These are phyloP conservation scores for Camelus bactrianus DNA, from an alignment of 2,113 vertebrate species.

Conservation along the genomic window DNA sequence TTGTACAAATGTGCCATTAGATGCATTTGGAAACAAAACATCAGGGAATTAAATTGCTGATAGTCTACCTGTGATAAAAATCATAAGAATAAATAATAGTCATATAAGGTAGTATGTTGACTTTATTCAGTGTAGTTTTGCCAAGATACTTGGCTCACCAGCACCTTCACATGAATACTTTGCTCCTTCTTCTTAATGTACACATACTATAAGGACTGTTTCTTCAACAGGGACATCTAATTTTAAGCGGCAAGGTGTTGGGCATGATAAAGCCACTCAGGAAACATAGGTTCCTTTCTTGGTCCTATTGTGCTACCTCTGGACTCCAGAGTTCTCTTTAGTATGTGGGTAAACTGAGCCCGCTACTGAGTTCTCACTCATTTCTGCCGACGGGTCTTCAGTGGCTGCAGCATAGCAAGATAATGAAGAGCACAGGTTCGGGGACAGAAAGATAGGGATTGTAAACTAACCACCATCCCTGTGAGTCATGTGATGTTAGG, in stretches of 20 bases:
- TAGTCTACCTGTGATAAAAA: background rate
- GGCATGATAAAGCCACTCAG: background rate
- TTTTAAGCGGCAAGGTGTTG: background rate
- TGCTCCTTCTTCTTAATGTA: background rate
- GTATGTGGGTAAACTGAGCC: background rate
- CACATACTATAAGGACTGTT: background rate
- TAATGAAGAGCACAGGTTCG: background rate
- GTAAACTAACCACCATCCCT: background rate
- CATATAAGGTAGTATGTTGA: background rate
- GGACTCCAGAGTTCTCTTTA: background rate
- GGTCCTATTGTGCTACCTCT: background rate
- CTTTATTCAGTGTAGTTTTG: background rate
- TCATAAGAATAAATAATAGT: background rate
- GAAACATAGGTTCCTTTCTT: background rate
- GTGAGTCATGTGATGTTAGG: background rate
- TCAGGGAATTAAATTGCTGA: background rate
- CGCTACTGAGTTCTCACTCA: background rate
- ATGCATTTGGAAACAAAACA: background rate
- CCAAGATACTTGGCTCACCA: background rate
- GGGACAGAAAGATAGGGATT: background rate
- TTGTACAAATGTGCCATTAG: background rate
- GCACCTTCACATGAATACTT: background rate
- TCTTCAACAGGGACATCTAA: background rate
- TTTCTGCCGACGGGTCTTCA: background rate
- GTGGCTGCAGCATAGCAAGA: background rate